These are phyloP conservation scores for Papilio dardanus DNA, from an alignment of 1,140 invertebrate genomes.

Conservation along the genomic window DNA sequence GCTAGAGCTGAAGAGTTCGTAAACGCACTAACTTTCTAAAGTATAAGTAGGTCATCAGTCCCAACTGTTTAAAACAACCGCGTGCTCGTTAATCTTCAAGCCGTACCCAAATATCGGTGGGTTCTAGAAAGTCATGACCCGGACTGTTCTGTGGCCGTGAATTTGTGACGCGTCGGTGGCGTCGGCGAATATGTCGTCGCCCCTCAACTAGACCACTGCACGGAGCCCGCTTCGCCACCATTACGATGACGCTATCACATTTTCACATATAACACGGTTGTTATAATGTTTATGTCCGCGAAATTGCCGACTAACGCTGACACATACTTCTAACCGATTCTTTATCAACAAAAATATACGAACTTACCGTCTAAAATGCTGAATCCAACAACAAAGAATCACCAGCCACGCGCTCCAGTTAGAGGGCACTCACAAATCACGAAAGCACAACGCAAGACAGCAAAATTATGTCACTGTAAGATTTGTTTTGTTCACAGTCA, in stretches of 20 bases:
- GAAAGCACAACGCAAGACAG: slow-evolving; percentile 73
- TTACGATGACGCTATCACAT: slow-evolving; percentile 68
- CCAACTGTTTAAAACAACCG: slow-evolving; percentile 45
- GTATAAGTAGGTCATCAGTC: slow-evolving; percentile 17
- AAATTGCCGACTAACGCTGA: slow-evolving; percentile 39
- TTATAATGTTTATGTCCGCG: slow-evolving; percentile 31
- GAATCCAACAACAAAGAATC: slow-evolving; percentile 81
- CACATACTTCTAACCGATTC: slow-evolving; percentile 22
- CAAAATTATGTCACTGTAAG: slow-evolving; percentile 65
- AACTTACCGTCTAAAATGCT: slow-evolving; percentile 77
- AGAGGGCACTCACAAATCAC: slow-evolving; percentile 79
- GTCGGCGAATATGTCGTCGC: slow-evolving; percentile 63
- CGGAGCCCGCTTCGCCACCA: slow-evolving; percentile 59
- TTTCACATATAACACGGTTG: slow-evolving; percentile 47
- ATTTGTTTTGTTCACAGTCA: slow-evolving; percentile 63
- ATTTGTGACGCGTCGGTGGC: slow-evolving; percentile 68
- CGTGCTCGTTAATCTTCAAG: slow-evolving; percentile 43
- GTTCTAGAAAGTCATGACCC: slow-evolving; percentile 59
- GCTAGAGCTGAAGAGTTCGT: not conserved
- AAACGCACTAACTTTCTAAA: slow-evolving; percentile 20
- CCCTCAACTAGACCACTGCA: slow-evolving; percentile 59
- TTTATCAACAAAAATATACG: slow-evolving; percentile 47
- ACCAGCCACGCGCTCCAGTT: slow-evolving; percentile 81
- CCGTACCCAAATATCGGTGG: slow-evolving; percentile 38
- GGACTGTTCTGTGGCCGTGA: slow-evolving; percentile 42